Conservation (phyloP, 2,797 vertebrate species). For the Propithecus deckenii region DNA sequence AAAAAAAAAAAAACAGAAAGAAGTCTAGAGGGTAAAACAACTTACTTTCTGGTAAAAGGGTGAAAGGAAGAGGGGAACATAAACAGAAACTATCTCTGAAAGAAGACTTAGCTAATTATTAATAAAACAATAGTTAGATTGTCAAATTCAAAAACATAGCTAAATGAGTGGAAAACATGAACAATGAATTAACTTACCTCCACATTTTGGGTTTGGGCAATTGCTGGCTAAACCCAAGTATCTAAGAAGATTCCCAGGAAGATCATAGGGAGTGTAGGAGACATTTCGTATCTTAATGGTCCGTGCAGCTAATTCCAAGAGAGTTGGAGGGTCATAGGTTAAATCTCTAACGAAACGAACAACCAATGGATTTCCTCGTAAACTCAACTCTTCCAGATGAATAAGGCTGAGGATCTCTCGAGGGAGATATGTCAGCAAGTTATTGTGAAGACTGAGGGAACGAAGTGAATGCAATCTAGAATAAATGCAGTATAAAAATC, state of each 20-base stretch:
- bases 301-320: slow-evolving; percentile 95
- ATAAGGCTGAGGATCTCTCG: slow-evolving; percentile 97
- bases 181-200: slow-evolving; percentile 86
- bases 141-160: neutral
- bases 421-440: slow-evolving; percentile 96
- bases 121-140: neutral
- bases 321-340: slow-evolving; percentile 94
- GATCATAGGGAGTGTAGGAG: slow-evolving; percentile 89
- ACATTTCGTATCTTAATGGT: slow-evolving; percentile 94
- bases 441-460: slow-evolving; percentile 98
- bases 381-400: slow-evolving; percentile 96
- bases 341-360: slow-evolving; percentile 98
- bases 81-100: neutral
- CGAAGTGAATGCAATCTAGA: slow-evolving; percentile 94
- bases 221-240: slow-evolving; percentile 97
- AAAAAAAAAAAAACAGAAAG: neutral
- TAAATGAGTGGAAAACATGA: neutral
- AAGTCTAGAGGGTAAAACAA: neutral
- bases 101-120: neutral
- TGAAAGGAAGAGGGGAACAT: slow-evolving; percentile 2
- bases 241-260: slow-evolving; percentile 90
- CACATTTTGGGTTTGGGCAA: slow-evolving; percentile 98
- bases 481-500: slow-evolving; percentile 42
- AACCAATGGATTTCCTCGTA: slow-evolving; percentile 97
- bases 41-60: neutral